phyloP scores from a whole-genome alignment of 2,113 vertebrate species.

The Probosciger aterrimus region DNA sequence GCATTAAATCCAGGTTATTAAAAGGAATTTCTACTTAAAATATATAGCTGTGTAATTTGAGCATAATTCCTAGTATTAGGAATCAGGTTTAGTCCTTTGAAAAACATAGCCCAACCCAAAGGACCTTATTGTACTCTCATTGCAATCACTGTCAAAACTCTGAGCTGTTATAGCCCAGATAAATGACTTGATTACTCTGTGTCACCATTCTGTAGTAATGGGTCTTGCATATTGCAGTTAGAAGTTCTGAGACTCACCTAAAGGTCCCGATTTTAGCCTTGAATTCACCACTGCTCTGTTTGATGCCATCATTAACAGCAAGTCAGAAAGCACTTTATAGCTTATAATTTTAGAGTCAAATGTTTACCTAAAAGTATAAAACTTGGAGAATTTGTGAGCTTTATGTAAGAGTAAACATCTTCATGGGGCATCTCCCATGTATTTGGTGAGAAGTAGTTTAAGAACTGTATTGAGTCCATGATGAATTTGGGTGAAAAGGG shows the following conservation, averaged over 20 bases:
- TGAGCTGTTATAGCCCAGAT: not conserved
- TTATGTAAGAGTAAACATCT: not conserved
- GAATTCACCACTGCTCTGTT: not conserved
- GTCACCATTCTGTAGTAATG: not conserved
- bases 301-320: not conserved
- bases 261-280: not conserved
- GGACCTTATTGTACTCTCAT: not conserved
- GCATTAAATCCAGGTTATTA: constrained; percentile 50
- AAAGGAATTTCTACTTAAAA: constrained; percentile 57
- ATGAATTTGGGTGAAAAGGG: not conserved
- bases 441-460: not conserved
- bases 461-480: not conserved
- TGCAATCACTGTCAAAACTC: not conserved
- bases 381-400: not conserved
- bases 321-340: not conserved
- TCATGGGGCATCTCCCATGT: not conserved
- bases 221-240: not conserved
- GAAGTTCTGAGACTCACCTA: not conserved
- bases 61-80: not conserved
- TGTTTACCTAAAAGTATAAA: not conserved
- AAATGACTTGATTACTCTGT: not conserved
- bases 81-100: not conserved
- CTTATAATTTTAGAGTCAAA: not conserved
- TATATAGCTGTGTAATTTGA: not conserved
- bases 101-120: not conserved